Evolutionary conservation across 2,888 invertebrate genomes (phyloP).

Genomic region (Norana najaformis): DNA sequence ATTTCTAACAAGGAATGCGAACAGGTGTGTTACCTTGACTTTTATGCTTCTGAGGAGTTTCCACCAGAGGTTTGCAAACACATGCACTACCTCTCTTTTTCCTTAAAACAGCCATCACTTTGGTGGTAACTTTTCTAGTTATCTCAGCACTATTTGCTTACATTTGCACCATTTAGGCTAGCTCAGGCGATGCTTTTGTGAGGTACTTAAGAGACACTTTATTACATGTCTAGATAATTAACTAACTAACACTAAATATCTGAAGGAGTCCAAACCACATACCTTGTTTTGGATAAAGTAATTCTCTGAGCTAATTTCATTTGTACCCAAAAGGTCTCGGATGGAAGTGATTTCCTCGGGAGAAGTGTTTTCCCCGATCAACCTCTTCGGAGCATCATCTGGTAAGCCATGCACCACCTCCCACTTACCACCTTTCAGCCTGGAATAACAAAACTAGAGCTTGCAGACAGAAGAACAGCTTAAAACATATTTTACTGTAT

Average conservation of each 20-base stretch:
- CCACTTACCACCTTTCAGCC: slow-evolving; percentile 43
- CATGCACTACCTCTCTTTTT: too few species aligned
- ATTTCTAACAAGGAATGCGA: too few species aligned
- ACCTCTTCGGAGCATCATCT: slow-evolving; percentile 29
- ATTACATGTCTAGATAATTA: neutral
- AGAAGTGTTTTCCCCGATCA: slow-evolving; percentile 26
- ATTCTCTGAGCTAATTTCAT: slow-evolving; percentile 48
- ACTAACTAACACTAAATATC: neutral
- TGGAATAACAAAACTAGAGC: neutral
- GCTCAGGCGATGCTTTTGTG: neutral
- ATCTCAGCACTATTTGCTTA: too few species aligned
- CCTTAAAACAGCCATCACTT: too few species aligned
- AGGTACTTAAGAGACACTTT: neutral
- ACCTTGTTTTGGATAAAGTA: slow-evolving; percentile 46
- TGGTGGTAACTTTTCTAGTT: too few species aligned
- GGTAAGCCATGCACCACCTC: slow-evolving; percentile 50
- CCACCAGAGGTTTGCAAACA: too few species aligned
- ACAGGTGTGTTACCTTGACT: too few species aligned
- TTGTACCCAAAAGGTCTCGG: slow-evolving; percentile 38
- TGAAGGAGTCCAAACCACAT: neutral
- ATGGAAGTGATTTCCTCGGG: slow-evolving; percentile 43
- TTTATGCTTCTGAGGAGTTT: too few species aligned
- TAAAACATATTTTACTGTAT: neutral
- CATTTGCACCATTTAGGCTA: neutral
- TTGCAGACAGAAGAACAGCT: neutral